A percentile compares a stretch with the other conserved stretches of the same genome.
Evolutionary conservation across 2,113 vertebrate genomes (phyloP).

Genomic region (Otus sunia): DNA sequence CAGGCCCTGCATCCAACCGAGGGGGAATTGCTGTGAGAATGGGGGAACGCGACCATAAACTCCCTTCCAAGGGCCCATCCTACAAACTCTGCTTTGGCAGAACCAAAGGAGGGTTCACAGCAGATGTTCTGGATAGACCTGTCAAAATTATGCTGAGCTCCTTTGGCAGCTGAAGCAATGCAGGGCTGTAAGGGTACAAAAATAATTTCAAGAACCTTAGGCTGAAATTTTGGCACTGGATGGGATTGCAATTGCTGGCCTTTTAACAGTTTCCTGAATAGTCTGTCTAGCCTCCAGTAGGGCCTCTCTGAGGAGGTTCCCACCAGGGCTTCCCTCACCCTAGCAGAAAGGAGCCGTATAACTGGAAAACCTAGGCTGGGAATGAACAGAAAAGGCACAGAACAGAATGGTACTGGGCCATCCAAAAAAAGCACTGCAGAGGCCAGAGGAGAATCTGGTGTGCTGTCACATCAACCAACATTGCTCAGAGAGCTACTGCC

Average conservation of each 20-base stretch:
- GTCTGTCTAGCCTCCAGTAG: neutral
- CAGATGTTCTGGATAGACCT: constrained; percentile 28
- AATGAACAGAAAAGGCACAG: neutral
- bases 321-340: neutral
- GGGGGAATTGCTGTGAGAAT: neutral
- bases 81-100: neutral
- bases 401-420: neutral
- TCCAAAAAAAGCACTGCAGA: neutral
- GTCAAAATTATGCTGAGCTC: neutral
- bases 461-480: neutral
- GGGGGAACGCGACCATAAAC: neutral
- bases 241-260: neutral
- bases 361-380: neutral
- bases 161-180: neutral
- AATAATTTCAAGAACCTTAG: neutral
- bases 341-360: neutral
- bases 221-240: neutral
- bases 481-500: neutral
- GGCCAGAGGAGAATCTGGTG: neutral
- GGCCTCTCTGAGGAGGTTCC: neutral
- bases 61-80: neutral
- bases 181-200: neutral
- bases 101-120: neutral
- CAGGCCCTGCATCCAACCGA: neutral
- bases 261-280: neutral